Evolutionary conservation across 2,113 vertebrate genomes (phyloP).

Genomic region (Lepus europaeus): DNA sequence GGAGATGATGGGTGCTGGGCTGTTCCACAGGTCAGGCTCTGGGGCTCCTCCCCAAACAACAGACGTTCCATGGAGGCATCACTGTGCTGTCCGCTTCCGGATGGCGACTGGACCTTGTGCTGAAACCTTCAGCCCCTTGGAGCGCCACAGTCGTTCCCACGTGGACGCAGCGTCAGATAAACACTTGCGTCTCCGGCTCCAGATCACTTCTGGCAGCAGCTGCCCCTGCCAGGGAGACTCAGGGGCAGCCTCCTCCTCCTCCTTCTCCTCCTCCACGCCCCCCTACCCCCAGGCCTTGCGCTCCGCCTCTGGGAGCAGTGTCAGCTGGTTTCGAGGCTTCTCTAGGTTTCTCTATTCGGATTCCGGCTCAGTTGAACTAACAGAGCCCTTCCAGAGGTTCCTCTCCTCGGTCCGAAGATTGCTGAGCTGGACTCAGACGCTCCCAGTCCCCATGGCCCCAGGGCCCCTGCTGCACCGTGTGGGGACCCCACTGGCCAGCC

Average conservation of each 20-base stretch:
- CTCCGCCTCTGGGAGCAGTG: not conserved
- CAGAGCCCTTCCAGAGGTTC: not conserved
- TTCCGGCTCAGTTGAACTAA: not conserved
- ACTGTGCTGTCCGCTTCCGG: not conserved
- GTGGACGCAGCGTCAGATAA: not conserved
- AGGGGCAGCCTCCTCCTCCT: no score
- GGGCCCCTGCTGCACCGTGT: not conserved
- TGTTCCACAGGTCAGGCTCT: slow-evolving; percentile 65
- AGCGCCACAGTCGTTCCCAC: not conserved
- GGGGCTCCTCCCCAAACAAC: slow-evolving; percentile 32
- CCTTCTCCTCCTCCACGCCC: not conserved
- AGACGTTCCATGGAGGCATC: not conserved
- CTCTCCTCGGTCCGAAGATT: slow-evolving; percentile 34
- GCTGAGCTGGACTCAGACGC: not conserved
- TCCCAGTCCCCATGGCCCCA: not conserved
- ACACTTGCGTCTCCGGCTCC: not conserved
- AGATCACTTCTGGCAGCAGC: not conserved
- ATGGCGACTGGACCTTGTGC: not conserved
- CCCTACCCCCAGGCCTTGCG: not conserved
- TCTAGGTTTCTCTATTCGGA: not conserved
- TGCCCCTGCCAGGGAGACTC: not conserved
- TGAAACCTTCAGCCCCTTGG: not conserved
- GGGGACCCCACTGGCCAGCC: not conserved
- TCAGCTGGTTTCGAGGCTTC: not conserved
- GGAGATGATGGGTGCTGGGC: slow-evolving; percentile 38